Conservation (phyloP, 2,888 invertebrate genomes). For the Megaustenia siamemsis region DNA sequence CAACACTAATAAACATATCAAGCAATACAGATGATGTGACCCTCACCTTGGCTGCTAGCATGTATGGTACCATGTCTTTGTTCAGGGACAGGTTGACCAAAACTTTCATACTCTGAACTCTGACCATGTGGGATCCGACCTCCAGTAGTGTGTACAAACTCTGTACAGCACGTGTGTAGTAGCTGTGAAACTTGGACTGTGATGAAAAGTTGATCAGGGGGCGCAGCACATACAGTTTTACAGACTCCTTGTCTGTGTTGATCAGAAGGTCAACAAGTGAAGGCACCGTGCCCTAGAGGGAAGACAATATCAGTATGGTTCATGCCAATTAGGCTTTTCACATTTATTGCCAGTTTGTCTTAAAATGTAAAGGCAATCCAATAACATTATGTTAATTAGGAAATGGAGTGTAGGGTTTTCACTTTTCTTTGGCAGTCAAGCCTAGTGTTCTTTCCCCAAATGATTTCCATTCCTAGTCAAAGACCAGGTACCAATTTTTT, state of each 20-base stretch:
- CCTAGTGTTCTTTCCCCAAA: too few relatives aligned
- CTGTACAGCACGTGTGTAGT: conserved; percentile 81
- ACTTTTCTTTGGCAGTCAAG: too few relatives aligned
- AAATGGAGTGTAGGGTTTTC: too few relatives aligned
- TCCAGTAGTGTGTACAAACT: conserved; percentile 81
- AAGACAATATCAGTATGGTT: neutral
- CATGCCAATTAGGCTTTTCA: neutral
- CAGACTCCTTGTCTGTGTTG: conserved; percentile 79
- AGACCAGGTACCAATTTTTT: too few relatives aligned
- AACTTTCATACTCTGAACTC: conserved; percentile 82
- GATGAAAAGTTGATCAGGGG: conserved; percentile 83
- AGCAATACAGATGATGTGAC: too few relatives aligned
- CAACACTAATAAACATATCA: too few relatives aligned
- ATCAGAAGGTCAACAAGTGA: conserved; percentile 80
- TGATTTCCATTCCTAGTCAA: too few relatives aligned
- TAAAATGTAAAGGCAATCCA: too few relatives aligned
- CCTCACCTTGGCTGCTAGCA: conserved; percentile 83
- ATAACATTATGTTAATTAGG: too few relatives aligned
- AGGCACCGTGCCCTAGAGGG: conserved; percentile 81
- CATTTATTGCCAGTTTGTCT: too few relatives aligned
- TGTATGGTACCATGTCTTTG: conserved; percentile 83
- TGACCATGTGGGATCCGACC: conserved; percentile 75
- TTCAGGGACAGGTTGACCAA: conserved; percentile 84
- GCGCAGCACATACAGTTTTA: conserved; percentile 81
- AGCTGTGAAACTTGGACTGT: conserved; percentile 81